Conservation (phyloP, 1,140 invertebrate species). For the Bombus sylvicola region DNA sequence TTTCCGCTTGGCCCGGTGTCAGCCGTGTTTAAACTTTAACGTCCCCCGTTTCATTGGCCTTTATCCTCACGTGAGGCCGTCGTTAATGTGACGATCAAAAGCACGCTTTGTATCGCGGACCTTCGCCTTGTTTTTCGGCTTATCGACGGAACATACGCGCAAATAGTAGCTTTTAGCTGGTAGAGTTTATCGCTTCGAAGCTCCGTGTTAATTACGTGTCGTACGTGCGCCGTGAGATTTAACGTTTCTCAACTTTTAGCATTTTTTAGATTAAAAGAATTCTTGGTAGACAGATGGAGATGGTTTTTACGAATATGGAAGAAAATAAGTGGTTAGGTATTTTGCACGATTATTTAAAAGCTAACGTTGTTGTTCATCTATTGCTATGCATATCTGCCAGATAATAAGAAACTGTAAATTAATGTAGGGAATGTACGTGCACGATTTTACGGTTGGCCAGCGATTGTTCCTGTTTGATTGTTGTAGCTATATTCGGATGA, state of each 20-base stretch:
- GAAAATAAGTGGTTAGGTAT: too few relatives aligned
- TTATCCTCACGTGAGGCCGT: constrained; percentile 59
- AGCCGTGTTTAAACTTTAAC: constrained; percentile 53
- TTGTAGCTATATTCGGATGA: too few relatives aligned
- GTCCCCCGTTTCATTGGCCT: constrained; percentile 51
- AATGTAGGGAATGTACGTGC: too few relatives aligned
- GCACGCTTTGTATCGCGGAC: neutral
- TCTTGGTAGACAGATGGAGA: neutral
- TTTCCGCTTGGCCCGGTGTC: neutral
- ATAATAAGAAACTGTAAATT: too few relatives aligned
- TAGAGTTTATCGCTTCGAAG: neutral
- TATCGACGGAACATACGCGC: constrained; percentile 11
- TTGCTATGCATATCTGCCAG: too few relatives aligned
- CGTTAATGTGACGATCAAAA: constrained; percentile 51
- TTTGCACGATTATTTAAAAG: too few relatives aligned
- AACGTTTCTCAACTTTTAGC: neutral
- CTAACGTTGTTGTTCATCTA: too few relatives aligned
- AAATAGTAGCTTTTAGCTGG: neutral
- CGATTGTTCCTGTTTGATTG: too few relatives aligned
- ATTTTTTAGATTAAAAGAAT: neutral
- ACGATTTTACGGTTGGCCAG: too few relatives aligned
- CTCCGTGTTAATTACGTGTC: neutral
- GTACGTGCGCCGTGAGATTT: neutral
- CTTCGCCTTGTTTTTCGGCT: constrained; percentile 10
- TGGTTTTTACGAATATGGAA: neutral